Conservation (phyloP, 2,888 invertebrate species). For the Melanophora roralis region DNA sequence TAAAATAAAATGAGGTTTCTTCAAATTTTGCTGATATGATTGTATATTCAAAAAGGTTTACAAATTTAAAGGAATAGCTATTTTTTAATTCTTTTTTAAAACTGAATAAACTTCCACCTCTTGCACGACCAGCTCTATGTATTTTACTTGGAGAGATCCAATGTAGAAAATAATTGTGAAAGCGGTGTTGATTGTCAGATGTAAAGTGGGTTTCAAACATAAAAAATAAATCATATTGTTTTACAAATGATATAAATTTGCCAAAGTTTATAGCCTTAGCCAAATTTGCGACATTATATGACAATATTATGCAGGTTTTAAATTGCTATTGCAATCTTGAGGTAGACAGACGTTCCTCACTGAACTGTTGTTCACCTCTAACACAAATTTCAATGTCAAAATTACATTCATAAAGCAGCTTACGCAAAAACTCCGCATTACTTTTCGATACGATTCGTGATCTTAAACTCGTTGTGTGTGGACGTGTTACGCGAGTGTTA, state of each 20-base stretch:
- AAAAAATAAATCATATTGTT: neutral
- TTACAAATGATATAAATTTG: neutral
- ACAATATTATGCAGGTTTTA: neutral
- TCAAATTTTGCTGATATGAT: neutral
- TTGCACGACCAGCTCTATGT: constrained; percentile 18
- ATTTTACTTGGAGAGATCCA: no score
- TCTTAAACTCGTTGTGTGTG: no score
- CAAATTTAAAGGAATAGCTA: neutral
- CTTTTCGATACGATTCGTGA: no score
- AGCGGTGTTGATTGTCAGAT: neutral
- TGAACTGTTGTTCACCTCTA: neutral
- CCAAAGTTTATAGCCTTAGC: neutral
- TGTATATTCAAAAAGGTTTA: neutral
- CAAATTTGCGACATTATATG: neutral
- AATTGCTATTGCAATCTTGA: neutral
- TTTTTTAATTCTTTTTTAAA: neutral
- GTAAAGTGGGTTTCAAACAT: neutral
- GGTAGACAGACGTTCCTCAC: no score
- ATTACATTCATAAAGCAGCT: neutral
- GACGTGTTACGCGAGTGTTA: no score
- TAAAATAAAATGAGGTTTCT: neutral
- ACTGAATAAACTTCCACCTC: constrained; percentile 7
- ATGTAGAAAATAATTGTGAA: no score
- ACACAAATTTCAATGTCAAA: neutral
- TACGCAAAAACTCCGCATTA: neutral